Evolutionary conservation across 2,113 vertebrate genomes (phyloP).

Genomic region (Macroglossus sobrinus): DNA sequence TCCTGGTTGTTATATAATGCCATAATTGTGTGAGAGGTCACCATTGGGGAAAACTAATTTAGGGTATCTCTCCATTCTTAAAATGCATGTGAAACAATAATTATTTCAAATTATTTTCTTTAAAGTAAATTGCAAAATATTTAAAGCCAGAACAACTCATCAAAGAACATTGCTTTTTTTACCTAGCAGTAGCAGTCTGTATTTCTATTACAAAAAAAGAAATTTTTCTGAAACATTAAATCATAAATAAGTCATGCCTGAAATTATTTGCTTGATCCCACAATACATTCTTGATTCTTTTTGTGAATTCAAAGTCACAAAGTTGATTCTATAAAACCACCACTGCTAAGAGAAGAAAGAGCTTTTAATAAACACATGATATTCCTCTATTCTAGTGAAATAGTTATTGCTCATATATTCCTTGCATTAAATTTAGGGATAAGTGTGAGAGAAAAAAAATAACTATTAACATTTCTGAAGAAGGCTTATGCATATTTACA

Average conservation of each 20-base stretch:
- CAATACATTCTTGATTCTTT: not conserved
- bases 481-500: not conserved
- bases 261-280: not conserved
- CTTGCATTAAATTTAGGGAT: not conserved
- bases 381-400: not conserved
- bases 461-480: not conserved
- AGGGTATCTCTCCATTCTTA: not conserved
- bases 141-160: not conserved
- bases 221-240: slow-evolving; percentile 22
- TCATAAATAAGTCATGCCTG: slow-evolving; percentile 6
- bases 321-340: fast-evolving
- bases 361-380: not conserved
- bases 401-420: not conserved
- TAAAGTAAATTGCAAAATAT: not conserved
- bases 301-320: not conserved
- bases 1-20: not conserved
- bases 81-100: not conserved
- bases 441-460: not conserved
- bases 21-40: not conserved
- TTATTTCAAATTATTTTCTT: not conserved
- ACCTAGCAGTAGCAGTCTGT: slow-evolving; percentile 17
- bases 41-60: not conserved
- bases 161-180: not conserved
- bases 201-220: not conserved
- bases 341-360: not conserved